These are phyloP conservation scores for Leptopilina clavipes DNA, from an alignment of 1,140 invertebrate species.

Conservation along the genomic window DNA sequence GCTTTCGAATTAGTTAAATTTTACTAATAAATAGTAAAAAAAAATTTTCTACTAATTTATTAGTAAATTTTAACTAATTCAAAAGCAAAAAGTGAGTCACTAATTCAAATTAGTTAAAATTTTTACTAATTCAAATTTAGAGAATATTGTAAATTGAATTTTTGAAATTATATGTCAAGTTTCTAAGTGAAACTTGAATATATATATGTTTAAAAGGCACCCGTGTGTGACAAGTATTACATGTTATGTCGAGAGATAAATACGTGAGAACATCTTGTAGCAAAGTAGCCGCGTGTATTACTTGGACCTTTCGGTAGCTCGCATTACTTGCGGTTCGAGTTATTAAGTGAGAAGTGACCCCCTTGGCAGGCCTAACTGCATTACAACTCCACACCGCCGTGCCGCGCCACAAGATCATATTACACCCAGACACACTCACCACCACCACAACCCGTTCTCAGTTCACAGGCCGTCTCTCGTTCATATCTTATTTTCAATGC, in stretches of 20 bases:
- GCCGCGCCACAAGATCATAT: constrained; percentile 23
- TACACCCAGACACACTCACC: constrained; percentile 21
- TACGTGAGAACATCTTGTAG: constrained; percentile 31
- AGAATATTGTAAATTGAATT: no score
- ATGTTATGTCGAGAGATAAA: background rate
- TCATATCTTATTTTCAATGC: no score
- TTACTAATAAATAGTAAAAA: no score
- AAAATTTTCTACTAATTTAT: no score
- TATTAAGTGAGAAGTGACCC: constrained; percentile 34
- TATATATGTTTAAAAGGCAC: no score
- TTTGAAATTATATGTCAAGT: no score
- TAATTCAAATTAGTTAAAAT: no score
- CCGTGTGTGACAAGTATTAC: constrained; percentile 21
- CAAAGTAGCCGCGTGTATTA: constrained; percentile 10
- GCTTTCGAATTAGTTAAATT: no score
- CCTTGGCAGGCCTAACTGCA: constrained; percentile 33
- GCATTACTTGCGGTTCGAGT: constrained; percentile 26
- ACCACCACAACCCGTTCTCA: background rate
- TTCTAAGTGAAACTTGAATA: background rate
- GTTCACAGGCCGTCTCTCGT: no score
- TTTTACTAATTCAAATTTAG: no score
- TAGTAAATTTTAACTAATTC: no score
- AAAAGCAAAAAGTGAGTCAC: no score
- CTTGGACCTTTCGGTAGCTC: constrained; percentile 28
- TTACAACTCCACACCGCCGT: constrained; percentile 9